Base-by-base conservation (phyloP, 2,113 vertebrate genomes). In the Collichthys lucidus region DNA sequence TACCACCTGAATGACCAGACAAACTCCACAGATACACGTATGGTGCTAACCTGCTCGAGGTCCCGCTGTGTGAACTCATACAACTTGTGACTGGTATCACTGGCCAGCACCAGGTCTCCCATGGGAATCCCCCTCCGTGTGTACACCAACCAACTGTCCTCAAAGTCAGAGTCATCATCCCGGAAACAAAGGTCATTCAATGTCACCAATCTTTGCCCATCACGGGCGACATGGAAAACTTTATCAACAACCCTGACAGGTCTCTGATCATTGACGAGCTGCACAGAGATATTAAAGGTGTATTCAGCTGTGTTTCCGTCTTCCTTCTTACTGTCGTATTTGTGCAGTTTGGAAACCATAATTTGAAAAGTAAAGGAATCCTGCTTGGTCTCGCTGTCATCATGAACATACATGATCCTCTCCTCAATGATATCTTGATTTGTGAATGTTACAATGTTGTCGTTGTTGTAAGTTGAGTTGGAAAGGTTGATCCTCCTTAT, bases 181-280 rank as follows among this genome's bases (percentile, higher is more conserved):
- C 94, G 95, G 88, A 94, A 97, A 71, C 96, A 89, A 24, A 98
- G 94, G 70, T 97, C 96, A 44, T 89, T 87, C 79, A 94, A 63
- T 0, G 96, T 98, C 85, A 98, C 61, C 44, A 98, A 78, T 57
- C 92, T 91, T 74, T 96, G 96, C 20, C 96, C 90, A 0, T 95
- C 95, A 31, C 92, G 85, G 42, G 96, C 95, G 9, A 97, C 62
- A 0, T 96, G 94, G 89, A 98, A 98, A 69, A 96, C 90, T 67
- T 96, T 96, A 88, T 97, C 96, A 0, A 97, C 90, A 46, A 96
- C 59, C 8, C 94, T 92, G 42, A 96, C 75, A 2, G 97, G 97
- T 84, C 96, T 96, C 90, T 98, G 93, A 76, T 98, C 97, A 69
- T 98, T 98, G 89, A 96, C 95, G 17, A 98, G 88, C 50, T 93